Conservation (phyloP, 2,113 vertebrate genomes). For the Cricetomys ansorgei region DNA sequence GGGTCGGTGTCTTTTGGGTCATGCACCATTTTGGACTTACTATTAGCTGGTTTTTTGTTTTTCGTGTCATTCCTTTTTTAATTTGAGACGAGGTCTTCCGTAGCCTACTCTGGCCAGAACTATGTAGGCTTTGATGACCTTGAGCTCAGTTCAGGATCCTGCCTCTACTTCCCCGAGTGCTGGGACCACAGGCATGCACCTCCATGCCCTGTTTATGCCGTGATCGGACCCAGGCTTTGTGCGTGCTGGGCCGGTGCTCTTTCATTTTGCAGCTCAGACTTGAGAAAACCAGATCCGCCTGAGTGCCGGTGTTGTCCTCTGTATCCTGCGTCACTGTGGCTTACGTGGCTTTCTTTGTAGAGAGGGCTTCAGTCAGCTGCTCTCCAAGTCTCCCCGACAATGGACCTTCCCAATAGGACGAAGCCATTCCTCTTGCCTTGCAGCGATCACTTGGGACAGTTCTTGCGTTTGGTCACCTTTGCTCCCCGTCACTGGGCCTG, state of each 20-base stretch:
- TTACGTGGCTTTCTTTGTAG: not conserved
- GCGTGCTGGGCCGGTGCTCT: not conserved
- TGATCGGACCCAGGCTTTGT: not conserved
- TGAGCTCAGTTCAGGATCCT: not conserved
- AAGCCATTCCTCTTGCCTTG: not conserved
- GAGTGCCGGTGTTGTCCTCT: not conserved
- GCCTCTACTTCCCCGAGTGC: not conserved
- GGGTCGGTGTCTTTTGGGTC: not conserved
- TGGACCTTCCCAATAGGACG: not conserved
- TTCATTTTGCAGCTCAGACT: not conserved
- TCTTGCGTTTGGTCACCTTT: constrained; percentile 24
- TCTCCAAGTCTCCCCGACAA: not conserved
- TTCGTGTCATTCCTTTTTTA: no score
- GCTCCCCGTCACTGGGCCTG: not conserved
- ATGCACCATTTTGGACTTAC: not conserved
- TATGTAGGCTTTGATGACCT: not conserved
- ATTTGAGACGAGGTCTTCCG: not conserved
- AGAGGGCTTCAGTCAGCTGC: not conserved
- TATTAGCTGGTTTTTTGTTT: not conserved
- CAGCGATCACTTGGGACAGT: not conserved
- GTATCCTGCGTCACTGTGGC: not conserved
- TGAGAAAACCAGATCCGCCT: not conserved
- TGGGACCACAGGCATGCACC: not conserved
- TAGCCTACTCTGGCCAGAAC: not conserved
- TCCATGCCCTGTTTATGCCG: not conserved